phyloP scores from a whole-genome alignment of 2,113 vertebrate genomes.

The Pteruthius melanotis region DNA sequence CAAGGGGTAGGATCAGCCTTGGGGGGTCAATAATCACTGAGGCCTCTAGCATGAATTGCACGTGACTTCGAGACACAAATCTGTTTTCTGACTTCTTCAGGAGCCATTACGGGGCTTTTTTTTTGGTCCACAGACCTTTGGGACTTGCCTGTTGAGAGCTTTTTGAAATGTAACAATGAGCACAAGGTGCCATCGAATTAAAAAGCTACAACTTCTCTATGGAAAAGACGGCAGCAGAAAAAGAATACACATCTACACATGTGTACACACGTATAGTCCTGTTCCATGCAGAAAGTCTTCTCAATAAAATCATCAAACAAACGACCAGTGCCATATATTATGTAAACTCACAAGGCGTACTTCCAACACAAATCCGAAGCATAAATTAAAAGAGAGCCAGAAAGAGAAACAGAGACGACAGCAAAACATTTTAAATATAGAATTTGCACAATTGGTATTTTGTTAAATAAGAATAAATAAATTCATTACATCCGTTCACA shows the following conservation, averaged over 20 bases:
- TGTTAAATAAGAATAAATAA: constrained; percentile 99
- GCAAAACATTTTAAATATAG: constrained; percentile 80
- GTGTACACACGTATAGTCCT: constrained; percentile 51
- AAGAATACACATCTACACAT: constrained; percentile 25
- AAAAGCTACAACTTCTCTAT: constrained; percentile 28
- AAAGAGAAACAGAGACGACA: constrained; percentile 61
- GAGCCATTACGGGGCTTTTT: background rate
- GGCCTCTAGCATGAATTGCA: background rate
- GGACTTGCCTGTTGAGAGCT: background rate
- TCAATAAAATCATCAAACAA: constrained; percentile 66
- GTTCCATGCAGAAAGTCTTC: constrained; percentile 66
- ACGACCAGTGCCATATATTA: constrained; percentile 75
- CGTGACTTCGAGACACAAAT: rapidly evolving
- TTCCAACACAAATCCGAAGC: constrained; percentile 74
- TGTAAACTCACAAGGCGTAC: constrained; percentile 76
- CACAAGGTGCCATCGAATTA: background rate
- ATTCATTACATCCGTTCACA: constrained; percentile 90
- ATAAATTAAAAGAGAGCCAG: constrained; percentile 75
- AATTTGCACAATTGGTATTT: constrained; percentile 80
- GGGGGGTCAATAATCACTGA: background rate
- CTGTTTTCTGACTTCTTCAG: background rate
- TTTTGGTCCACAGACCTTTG: background rate
- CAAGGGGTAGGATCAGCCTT: background rate
- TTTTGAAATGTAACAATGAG: background rate
- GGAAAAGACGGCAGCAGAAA: constrained; percentile 26